Base-by-base conservation (phyloP, 2,113 vertebrate genomes). In the Urocitellus parryii region DNA sequence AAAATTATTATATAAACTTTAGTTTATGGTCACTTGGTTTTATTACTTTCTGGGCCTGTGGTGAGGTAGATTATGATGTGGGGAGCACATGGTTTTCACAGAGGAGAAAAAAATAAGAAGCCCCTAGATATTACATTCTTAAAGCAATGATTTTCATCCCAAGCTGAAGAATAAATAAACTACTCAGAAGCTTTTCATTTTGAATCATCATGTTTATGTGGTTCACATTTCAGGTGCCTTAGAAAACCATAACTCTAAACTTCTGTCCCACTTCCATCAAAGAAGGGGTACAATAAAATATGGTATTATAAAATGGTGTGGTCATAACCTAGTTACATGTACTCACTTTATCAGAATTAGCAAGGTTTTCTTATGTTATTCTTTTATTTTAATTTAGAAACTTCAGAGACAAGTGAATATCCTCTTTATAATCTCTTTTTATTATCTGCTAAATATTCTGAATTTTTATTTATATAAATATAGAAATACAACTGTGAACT, bases 291-390 rank as follows among this genome's bases (percentile, higher is more conserved):
- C 45, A 48, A 79, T 32, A 53, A 63, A 84, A 70, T n/a, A 56
- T 27, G 3, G 63, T 48, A 85, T 2, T 63, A 4, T n/a, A 68
- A 9, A 27, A 32, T 68, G 17, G 16, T 77, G 76, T 92, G 17
- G 12, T 73, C 37, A 51, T 63, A 2, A 88, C 14, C 51, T 73
- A 82, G 0, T 61, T 12, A 10, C 13, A 80, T 51, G 5, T 2
- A 42, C 24, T 91, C 45, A 77, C 88, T 77, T 78, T 65, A n/a
- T 13, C 29, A 91, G 39, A 83, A 88, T 88, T 78, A 91, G 37
- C 8, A 81, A 56, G 25, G 4, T 45, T 58, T 25, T 24, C 45
- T 45, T 45, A 45, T 63, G 2, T 25, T 67, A 32, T 86, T 58
- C 45, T 56, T 61, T 65, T 67, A 77, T 32, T 39, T 32, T 39